Conservation (phyloP, 2,888 invertebrate genomes). For the Drosophila anomelani region DNA sequence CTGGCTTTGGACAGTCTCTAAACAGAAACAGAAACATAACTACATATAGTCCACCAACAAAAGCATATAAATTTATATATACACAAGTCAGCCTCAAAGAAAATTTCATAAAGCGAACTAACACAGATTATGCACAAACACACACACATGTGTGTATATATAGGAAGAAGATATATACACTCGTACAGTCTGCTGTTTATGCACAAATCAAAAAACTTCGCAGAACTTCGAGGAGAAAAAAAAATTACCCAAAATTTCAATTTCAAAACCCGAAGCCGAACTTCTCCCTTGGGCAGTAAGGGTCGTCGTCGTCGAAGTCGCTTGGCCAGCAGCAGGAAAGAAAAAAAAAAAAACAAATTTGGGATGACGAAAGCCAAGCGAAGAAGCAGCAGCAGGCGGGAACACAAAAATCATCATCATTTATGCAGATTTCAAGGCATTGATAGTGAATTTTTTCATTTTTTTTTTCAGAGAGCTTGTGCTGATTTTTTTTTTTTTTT, state of each 20-base stretch:
- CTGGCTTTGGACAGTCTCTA: conserved; percentile 47
- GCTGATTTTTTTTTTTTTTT: not conserved
- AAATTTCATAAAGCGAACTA: conserved; percentile 35
- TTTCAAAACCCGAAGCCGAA: conserved; percentile 42
- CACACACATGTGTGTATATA: not conserved
- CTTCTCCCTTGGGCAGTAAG: conserved; percentile 56
- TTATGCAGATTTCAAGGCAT: conserved; percentile 75
- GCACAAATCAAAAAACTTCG: conserved; percentile 43
- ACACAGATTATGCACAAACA: conserved; percentile 33
- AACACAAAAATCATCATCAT: conserved; percentile 74
- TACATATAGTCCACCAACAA: conserved; percentile 7
- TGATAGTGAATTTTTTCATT: conserved; percentile 65
- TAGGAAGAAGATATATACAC: conserved; percentile 2
- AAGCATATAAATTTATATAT: not conserved
- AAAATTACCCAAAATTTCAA: conserved; percentile 56
- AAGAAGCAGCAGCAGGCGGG: conserved; percentile 22
- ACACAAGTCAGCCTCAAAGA: conserved; percentile 5
- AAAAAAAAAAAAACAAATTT: conserved; percentile 40
- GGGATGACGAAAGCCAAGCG: conserved; percentile 66
- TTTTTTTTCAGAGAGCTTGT: conserved; percentile 45
- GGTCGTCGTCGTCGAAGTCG: conserved; percentile 4
- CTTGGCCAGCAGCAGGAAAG: conserved; percentile 13
- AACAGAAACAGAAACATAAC: conserved; percentile 33
- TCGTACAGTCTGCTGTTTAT: conserved; percentile 27
- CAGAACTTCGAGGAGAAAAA: conserved; percentile 40